Conservation (phyloP, 2,888 invertebrate genomes). For the Caenorhabditis doughertyi region DNA sequence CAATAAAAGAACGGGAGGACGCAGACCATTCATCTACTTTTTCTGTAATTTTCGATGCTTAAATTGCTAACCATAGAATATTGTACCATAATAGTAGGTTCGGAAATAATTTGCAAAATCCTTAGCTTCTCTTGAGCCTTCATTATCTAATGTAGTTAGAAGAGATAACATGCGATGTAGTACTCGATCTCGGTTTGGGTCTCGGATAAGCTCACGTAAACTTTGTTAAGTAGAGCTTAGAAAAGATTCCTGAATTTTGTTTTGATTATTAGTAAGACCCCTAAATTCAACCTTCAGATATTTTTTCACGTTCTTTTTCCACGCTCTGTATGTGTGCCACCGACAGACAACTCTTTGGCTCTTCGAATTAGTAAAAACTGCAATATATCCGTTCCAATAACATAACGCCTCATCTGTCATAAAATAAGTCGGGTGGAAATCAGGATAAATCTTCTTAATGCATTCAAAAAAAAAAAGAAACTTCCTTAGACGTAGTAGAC, state of each 20-base stretch:
- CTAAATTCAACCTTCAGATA: neutral
- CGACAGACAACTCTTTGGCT: neutral
- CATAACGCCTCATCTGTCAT: too few relatives aligned
- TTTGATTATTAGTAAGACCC: neutral
- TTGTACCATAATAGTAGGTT: conserved; percentile 8
- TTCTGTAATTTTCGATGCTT: neutral
- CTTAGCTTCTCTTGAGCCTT: neutral
- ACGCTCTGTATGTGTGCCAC: conserved; percentile 33
- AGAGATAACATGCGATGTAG: neutral
- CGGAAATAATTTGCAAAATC: conserved; percentile 12
- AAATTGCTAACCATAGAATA: neutral
- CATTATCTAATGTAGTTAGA: neutral
- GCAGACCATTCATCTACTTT: conserved; percentile 18
- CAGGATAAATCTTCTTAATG: too few relatives aligned
- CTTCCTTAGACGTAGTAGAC: too few relatives aligned
- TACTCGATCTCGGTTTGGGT: neutral
- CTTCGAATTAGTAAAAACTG: neutral
- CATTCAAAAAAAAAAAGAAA: too few relatives aligned
- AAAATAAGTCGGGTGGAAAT: too few relatives aligned
- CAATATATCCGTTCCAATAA: too few relatives aligned
- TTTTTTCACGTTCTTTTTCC: conserved; percentile 32
- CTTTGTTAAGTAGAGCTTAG: neutral
- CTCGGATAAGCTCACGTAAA: neutral
- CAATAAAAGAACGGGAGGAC: neutral
- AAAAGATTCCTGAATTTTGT: neutral